Evolutionary conservation across 2,113 vertebrate genomes (phyloP).

Genomic region (Callipepla californica): DNA sequence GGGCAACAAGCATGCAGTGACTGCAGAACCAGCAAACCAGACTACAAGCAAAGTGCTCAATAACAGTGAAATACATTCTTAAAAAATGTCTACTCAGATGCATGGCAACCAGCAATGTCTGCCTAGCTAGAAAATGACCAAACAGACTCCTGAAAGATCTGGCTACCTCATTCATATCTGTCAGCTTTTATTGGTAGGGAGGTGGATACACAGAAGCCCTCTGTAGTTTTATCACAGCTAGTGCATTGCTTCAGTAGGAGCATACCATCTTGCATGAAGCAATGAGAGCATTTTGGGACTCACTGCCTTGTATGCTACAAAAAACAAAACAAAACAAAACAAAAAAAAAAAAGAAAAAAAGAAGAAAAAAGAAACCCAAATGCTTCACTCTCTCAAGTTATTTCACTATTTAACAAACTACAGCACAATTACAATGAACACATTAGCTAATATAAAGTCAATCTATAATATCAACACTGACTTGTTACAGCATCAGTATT

Average conservation of each 20-base stretch:
- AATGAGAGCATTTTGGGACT: background rate
- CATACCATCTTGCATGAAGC: background rate
- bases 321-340: background rate
- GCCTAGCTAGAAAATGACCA: background rate
- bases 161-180: background rate
- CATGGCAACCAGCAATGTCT: fast-evolving
- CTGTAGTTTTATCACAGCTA: background rate
- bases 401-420: background rate
- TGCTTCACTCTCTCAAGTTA: background rate
- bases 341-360: background rate
- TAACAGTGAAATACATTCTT: background rate
- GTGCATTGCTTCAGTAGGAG: background rate
- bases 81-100: background rate
- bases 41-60: background rate
- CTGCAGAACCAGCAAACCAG: background rate
- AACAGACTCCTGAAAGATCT: background rate
- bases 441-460: background rate
- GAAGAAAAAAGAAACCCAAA: background rate
- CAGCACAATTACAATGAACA: background rate
- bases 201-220: background rate
- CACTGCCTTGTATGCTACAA: fast-evolving
- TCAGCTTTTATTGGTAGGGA: fast-evolving
- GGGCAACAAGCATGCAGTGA: background rate
- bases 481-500: background rate
- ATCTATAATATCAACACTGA: background rate